Conservation (phyloP, 1,140 invertebrate species). For the Scaptomyza graminum region DNA sequence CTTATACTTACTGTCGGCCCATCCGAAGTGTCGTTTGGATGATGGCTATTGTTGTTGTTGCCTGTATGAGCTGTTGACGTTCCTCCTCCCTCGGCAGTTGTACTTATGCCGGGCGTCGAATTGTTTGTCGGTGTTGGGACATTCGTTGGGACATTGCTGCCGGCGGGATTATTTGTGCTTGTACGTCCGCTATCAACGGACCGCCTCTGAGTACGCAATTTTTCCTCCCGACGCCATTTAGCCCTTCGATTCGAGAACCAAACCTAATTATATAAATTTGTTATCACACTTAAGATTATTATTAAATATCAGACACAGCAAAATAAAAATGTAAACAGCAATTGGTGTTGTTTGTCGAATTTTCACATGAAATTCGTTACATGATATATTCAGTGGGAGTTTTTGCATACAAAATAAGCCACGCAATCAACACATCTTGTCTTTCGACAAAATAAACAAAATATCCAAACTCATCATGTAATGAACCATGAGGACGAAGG, state of each 20-base stretch:
- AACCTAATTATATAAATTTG: conserved; percentile 87
- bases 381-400: no score
- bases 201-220: conserved; percentile 94
- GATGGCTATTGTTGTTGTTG: conserved; percentile 46
- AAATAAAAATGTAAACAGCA: no score
- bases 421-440: background rate
- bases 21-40: conserved; percentile 56
- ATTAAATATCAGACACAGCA: no score
- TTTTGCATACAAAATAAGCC: background rate
- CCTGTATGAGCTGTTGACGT: conserved; percentile 27
- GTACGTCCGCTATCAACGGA: conserved; percentile 84
- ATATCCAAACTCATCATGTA: conserved; percentile 24
- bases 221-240: conserved; percentile 99
- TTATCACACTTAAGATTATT: background rate
- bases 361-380: no score
- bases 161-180: conserved; percentile 58
- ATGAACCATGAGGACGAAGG: conserved; percentile 38
- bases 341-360: no score
- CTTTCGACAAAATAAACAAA: background rate
- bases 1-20: conserved; percentile 54
- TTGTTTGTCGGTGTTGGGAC: conserved; percentile 40
- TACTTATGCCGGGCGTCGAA: conserved; percentile 39
- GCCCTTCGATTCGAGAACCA: conserved; percentile 99
- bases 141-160: conserved; percentile 31
- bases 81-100: conserved; percentile 24